Percentiles rank a stretch among this genome's conserved stretches.
phyloP scores from a whole-genome alignment of 2,113 vertebrate species.

The Halcyon malimbica region DNA sequence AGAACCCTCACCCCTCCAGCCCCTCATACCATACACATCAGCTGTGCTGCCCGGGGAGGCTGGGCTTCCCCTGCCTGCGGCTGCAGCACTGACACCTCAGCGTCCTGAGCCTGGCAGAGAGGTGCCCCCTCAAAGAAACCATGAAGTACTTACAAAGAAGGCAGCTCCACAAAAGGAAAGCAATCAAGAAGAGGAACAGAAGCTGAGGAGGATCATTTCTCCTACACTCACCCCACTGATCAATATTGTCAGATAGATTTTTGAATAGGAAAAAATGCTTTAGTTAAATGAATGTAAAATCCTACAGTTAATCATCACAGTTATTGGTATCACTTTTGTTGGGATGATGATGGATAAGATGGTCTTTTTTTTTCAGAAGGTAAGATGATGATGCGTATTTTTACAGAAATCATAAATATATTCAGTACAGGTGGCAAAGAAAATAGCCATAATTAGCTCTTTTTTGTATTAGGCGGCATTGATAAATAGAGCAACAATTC shows the following conservation, averaged over 20 bases:
- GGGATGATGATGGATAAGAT: not conserved
- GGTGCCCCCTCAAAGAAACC: not conserved
- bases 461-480: not conserved
- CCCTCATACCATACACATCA: fast-evolving
- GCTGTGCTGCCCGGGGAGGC: fast-evolving
- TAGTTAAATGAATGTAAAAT: conserved; percentile 5
- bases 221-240: not conserved
- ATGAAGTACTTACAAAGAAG: not conserved
- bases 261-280: not conserved
- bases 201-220: not conserved
- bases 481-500: not conserved
- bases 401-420: not conserved
- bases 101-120: not conserved
- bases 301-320: not conserved
- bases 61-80: fast-evolving
- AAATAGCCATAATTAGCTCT: not conserved
- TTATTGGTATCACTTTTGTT: not conserved
- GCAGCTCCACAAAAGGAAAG: not conserved
- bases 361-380: not conserved
- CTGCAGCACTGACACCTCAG: not conserved
- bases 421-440: not conserved
- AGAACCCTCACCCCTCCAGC: not conserved
- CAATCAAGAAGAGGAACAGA: not conserved
- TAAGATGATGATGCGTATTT: not conserved
- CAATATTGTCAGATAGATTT: not conserved